Evolutionary conservation across 2,113 vertebrate species (phyloP).

Genomic region (Rhynchomys soricoides): DNA sequence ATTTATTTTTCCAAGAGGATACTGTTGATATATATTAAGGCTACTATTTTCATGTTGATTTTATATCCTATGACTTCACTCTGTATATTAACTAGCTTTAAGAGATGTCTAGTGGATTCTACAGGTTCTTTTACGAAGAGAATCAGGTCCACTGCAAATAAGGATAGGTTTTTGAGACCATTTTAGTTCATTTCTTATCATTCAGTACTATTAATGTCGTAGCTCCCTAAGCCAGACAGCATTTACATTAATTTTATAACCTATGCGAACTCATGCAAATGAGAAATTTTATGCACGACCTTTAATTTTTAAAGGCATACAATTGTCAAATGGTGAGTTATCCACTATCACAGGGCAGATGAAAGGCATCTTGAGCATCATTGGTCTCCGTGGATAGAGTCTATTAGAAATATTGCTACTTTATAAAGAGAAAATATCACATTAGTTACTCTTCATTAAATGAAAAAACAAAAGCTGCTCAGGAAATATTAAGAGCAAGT

Average conservation of each 20-base stretch:
- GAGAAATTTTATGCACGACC: neutral
- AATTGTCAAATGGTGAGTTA: slow-evolving; percentile 48
- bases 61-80: neutral
- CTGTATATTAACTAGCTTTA: neutral
- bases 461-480: slow-evolving; percentile 66
- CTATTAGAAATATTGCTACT: slow-evolving; percentile 1
- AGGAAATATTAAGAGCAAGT: slow-evolving; percentile 56
- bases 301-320: slow-evolving; percentile 55
- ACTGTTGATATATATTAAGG: neutral
- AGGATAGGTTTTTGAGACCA: neutral
- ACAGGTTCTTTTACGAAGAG: neutral
- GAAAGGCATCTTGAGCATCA: slow-evolving; percentile 31
- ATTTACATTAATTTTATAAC: slow-evolving; percentile 43
- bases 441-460: slow-evolving; percentile 74
- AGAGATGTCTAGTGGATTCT: neutral
- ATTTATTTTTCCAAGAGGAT: neutral
- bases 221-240: neutral
- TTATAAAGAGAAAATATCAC: slow-evolving; percentile 56
- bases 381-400: neutral
- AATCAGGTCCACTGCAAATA: neutral
- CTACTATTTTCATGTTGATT: neutral
- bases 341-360: neutral
- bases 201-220: neutral
- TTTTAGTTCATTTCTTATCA: neutral
- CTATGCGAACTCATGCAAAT: neutral